phyloP scores from a whole-genome alignment of 1,140 invertebrate species.

The Macrostomum lignano region DNA sequence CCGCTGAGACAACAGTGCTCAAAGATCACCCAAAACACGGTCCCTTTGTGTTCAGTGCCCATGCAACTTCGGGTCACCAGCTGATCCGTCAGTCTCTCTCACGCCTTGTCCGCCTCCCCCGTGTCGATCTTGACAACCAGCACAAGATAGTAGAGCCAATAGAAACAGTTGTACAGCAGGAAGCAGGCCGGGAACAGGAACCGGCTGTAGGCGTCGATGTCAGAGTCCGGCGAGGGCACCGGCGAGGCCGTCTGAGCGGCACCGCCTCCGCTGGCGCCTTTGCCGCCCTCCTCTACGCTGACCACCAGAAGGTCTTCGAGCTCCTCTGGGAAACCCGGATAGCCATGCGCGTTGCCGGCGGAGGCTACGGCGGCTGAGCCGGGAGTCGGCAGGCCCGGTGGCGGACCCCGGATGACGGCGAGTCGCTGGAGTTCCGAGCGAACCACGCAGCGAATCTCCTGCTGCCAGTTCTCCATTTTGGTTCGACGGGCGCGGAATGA shows the following conservation, averaged over 20 bases:
- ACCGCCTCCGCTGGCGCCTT: background rate
- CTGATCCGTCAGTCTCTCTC: no score
- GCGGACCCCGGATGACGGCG: no score
- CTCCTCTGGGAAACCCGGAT: no score
- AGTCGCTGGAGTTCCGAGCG: conserved; percentile 2
- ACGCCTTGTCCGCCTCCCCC: no score
- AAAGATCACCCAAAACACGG: no score
- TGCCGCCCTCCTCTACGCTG: background rate
- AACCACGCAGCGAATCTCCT: conserved; percentile 2
- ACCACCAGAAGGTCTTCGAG: no score
- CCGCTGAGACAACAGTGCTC: no score
- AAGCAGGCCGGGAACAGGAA: conserved; percentile 6
- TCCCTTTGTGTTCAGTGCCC: no score
- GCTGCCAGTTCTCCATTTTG: background rate
- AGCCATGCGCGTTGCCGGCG: no score
- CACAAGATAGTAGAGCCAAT: conserved; percentile 4
- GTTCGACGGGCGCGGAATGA: conserved; percentile 8
- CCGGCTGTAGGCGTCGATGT: conserved; percentile 2
- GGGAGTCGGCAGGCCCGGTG: no score
- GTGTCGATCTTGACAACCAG: background rate
- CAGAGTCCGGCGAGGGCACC: conserved; percentile 1
- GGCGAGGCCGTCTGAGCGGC: background rate
- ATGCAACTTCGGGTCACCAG: no score
- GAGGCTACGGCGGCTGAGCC: no score
- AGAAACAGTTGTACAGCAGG: conserved; percentile 6